Base-by-base conservation (phyloP, 2,888 invertebrate species). In the Lasioglossum villosulum region DNA sequence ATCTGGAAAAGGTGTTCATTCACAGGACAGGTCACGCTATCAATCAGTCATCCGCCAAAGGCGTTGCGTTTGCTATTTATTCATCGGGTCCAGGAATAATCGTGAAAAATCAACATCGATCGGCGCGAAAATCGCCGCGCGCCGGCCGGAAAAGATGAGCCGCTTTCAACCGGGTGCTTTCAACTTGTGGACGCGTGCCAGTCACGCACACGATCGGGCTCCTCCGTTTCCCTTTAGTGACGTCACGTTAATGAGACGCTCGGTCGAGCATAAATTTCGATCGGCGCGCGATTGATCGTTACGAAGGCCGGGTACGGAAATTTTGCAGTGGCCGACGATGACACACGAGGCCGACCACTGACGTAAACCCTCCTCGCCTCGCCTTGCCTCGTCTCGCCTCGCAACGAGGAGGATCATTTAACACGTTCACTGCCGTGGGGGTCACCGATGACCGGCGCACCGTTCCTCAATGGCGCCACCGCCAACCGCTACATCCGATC, bases 251-350 rank as follows among this genome's bases (percentile, higher is more conserved):
- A 86, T 82, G 78, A 86, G 86, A 82, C 52, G 78, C 72, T 75
- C 86, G 23, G 81, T 73, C 37, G 75, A 74, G 78, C 75, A 76
- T 85, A 85, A 81, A 86, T 80, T 86, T 86, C 86, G 86, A 86
- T 86, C 81, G 86, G 34, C 77, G 81, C 19, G 73, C 76, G 84
- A 63, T 63, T 63, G 80, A 80, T 86, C 75, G 56, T 27, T 16
- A 56, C 70, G 59, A 80, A 10, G 19, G 68, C 39, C 6, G 45
- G 27, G 19, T 19, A 34, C 72, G 82, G 52, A 82, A 42, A 71
- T 82, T 82, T 76, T 56, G 34, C 34, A 37, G 45, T 66, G 52
- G 1, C 10, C n/a, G 23, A 56, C 56, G 34, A 8, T 19, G 30
- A 63, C 30, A 30, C 16, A 63, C 63, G 63, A 63, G 63, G 63